Conservation (phyloP, 2,888 invertebrate species). For the Dicranocentrus wangi region DNA sequence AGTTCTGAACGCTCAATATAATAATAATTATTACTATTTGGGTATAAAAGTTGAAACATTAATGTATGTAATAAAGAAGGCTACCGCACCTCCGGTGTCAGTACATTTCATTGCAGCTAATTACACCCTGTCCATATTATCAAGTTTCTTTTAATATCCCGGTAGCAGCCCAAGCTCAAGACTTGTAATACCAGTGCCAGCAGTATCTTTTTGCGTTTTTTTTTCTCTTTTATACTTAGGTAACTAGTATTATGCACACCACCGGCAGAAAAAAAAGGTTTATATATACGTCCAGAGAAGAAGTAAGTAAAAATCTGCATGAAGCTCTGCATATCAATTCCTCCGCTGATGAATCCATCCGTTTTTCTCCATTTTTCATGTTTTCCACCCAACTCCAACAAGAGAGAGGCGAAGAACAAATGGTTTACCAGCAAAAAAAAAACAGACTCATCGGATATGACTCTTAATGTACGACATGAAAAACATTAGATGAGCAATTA, state of each 20-base stretch:
- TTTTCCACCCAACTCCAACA: too few species aligned
- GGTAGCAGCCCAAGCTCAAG: not conserved
- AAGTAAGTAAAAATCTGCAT: not conserved
- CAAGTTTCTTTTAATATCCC: constrained; percentile 27
- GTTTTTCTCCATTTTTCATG: too few species aligned
- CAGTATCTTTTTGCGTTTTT: not conserved
- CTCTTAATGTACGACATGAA: constrained; percentile 40
- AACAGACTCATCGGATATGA: constrained; percentile 3
- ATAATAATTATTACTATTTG: constrained; percentile 47
- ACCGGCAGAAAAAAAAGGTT: constrained; percentile 13
- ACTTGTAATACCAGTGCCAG: constrained; percentile 4
- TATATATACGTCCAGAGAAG: not conserved
- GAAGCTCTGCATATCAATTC: not conserved
- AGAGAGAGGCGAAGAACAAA: too few species aligned
- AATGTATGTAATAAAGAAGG: constrained; percentile 48
- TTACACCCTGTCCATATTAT: constrained; percentile 62
- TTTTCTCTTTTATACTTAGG: too few species aligned
- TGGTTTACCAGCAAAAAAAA: not conserved
- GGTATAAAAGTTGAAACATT: constrained; percentile 50
- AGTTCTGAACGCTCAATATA: too few species aligned
- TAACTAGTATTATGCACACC: too few species aligned
- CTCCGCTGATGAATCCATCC: not conserved
- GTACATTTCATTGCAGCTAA: constrained; percentile 58
- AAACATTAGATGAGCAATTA: constrained; percentile 56
- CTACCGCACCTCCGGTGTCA: constrained; percentile 63